Evolutionary conservation across 1,140 invertebrate species (phyloP), one percentile per base, ranked within the genome.

Genomic region (Ruditapes philippinarum): DNA sequence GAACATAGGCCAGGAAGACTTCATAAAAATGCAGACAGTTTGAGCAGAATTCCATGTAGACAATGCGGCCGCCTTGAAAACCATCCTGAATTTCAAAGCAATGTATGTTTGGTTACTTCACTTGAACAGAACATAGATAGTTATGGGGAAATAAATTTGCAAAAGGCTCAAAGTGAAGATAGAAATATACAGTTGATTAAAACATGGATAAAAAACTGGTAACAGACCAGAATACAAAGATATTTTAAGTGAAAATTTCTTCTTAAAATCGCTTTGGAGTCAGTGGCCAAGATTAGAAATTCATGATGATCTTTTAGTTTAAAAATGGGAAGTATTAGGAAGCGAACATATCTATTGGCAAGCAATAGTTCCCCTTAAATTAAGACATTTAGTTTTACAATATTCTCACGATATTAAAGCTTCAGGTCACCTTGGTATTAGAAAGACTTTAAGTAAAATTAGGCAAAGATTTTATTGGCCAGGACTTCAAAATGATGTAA

Each of bases 11-110:
- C 60, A 31, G 89, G 91, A 9, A 78, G 42, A 49, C 28, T 36
- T 19, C 89, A 91, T 60, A 76, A 31, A 14, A 91, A 91, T 85
- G 79, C 91, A n/a, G 91, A 91, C 65, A 78, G 38, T 0, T 60
- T 91, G 7, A 84, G 76, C 36, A 57, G 91, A 33, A 74, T 60
- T n/a, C 84, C 81, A n/a, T 91, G 70, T 78, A 45, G 51, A 54
- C 42, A 62, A 57, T 84, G 70, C 57, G 78, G 78, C 19, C 14
- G 78, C 19, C 14, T 80, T 80, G 38, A 80, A 7, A 33, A 80
- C 7, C 3, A 60, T 28, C 45, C 22, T 36, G 38, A 45, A 28
- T 36, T 36, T 28, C 3, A 31, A 54, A 49, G n/a, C 9, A 80
- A 60, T 11, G 45, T 54, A 19, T 57, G 4, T 22, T 19, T 28